Base-by-base conservation (phyloP, 2,113 vertebrate genomes). In the Tonatia bakeri region DNA sequence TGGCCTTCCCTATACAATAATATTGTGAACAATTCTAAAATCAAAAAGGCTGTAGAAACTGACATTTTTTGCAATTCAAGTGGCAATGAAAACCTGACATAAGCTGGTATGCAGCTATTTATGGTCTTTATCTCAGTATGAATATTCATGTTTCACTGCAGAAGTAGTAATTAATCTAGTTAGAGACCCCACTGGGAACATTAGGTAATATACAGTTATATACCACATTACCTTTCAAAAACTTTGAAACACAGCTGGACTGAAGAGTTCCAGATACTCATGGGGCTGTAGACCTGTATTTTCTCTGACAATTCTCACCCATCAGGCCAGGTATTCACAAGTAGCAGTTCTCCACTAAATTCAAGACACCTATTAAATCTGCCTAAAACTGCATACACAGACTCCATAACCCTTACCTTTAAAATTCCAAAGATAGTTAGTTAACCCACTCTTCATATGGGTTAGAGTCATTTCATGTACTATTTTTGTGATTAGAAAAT, bases 161-260 rank as follows among this genome's bases (percentile, higher is more conserved):
- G n/a, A 95, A 91, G 77, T 56, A 84, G 52, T 43, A 87, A 87
- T 92, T 95, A 94, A 96, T 91, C 67, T 88, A 79, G 45, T 93
- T 88, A 93, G 4, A 94, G 56, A 80, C 14, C n/a, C 65, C 65
- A 94, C 9, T 76, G 65, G 50, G 26, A 90, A 75, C 7, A 36
- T 90, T 94, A 93, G 91, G 36, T 47, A 88, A 85, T 94, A 90
- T 24, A 28, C 7, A 87, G 82, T 87, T 72, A 77, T 85, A 73
- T 67, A 91, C 67, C 3, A 40, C 10, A 81, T 54, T 85, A 87
- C 17, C 61, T 59, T 94, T 85, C 85, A 77, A 76, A 89, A 95
- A 65, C 56, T 75, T 9, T 65, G 38, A 95, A 93, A 83, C 61
- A 73, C 26, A 93, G 31, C 28, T 88, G 16, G n/a, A 73, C 10